phyloP scores from a whole-genome alignment of 2,888 invertebrate species.

The Coleophora flavipennella region DNA sequence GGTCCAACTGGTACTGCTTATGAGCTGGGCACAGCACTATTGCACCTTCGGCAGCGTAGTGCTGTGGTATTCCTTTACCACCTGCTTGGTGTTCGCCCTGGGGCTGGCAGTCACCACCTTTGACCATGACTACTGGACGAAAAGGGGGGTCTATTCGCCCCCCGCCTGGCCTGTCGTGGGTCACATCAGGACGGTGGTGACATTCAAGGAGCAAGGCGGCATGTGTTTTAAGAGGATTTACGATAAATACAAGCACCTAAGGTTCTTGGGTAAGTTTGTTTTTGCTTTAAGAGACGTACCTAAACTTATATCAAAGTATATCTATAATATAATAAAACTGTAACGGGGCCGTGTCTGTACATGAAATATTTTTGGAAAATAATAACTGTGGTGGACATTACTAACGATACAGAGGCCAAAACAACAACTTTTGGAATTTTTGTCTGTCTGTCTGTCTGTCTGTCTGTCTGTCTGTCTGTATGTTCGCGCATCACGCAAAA shows the following conservation, averaged over 20 bases:
- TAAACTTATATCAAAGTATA: too few species aligned
- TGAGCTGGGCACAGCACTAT: conserved; percentile 38
- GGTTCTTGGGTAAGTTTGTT: conserved; percentile 50
- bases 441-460: too few species aligned
- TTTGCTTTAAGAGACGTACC: too few species aligned
- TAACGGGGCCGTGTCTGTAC: too few species aligned
- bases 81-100: conserved; percentile 22
- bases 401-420: too few species aligned
- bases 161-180: conserved; percentile 56
- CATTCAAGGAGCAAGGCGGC: conserved; percentile 59
- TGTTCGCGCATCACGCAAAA: too few species aligned
- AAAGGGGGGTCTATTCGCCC: conserved; percentile 51
- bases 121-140: conserved; percentile 59
- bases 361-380: too few species aligned
- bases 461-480: too few species aligned
- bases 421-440: too few species aligned
- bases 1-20: conserved; percentile 31
- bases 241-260: conserved; percentile 43
- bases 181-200: conserved; percentile 49
- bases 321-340: too few species aligned
- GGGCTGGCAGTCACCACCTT: conserved; percentile 43
- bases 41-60: conserved; percentile 38
- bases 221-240: conserved; percentile 59
- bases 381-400: too few species aligned
- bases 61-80: conserved; percentile 35